Conservation (phyloP, 2,888 invertebrate species). For the Sesia bembeciformis region DNA sequence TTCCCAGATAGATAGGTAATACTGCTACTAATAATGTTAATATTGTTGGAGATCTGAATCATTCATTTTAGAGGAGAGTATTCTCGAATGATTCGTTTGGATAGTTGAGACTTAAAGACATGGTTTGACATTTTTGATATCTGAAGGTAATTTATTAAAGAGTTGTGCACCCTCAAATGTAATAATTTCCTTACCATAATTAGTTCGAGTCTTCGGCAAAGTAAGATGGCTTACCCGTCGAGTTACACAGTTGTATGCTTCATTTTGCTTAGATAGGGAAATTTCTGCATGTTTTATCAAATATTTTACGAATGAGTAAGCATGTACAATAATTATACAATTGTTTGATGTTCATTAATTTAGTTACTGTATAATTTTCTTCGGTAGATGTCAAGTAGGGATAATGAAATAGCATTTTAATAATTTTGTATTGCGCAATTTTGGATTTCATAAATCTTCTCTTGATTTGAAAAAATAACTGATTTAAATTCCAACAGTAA, state of each 20-base stretch:
- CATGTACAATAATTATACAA: slow-evolving; percentile 5
- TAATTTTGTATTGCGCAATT: slow-evolving; percentile 6
- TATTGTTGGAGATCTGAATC: too few species aligned
- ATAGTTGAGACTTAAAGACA: too few species aligned
- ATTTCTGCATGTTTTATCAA: slow-evolving; percentile 1
- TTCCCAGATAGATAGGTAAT: too few species aligned
- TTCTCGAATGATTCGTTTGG: too few species aligned
- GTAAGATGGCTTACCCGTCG: background rate
- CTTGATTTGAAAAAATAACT: too few species aligned
- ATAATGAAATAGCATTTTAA: slow-evolving; percentile 7
- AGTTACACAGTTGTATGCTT: background rate
- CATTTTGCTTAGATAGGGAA: background rate
- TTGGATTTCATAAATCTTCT: too few species aligned
- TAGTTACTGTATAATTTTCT: slow-evolving; percentile 4
- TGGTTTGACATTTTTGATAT: too few species aligned
- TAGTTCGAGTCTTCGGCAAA: background rate
- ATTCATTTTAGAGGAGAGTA: too few species aligned
- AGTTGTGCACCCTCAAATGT: too few species aligned
- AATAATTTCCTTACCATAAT: background rate
- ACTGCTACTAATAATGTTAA: too few species aligned
- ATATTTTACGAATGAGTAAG: slow-evolving; percentile 4
- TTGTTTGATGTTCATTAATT: slow-evolving; percentile 6
- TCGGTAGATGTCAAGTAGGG: slow-evolving; percentile 3
- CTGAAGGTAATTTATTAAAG: too few species aligned
- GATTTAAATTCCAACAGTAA: too few species aligned